Conservation (phyloP, 2,797 vertebrate species). For the Acipenser oxyrinchus region DNA sequence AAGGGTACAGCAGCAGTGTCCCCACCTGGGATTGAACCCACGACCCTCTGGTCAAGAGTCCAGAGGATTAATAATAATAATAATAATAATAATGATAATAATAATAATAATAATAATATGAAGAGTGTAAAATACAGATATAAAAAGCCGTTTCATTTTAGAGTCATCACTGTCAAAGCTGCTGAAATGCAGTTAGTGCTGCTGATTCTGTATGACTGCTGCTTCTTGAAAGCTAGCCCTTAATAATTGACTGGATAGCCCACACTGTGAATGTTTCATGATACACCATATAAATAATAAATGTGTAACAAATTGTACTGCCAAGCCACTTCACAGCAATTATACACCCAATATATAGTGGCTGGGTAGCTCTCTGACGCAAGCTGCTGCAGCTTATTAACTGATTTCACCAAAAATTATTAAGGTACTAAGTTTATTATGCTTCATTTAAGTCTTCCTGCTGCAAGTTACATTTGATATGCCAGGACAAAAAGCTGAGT, state of each 20-base stretch:
- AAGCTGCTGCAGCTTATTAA: conserved; percentile 27
- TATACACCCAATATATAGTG: conserved; percentile 24
- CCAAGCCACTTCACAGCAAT: conserved; percentile 32
- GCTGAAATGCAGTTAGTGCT: background rate
- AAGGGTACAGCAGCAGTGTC: no score
- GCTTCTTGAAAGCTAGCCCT: background rate
- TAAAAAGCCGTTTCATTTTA: no score
- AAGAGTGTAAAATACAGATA: no score
- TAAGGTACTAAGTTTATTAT: no score
- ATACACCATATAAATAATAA: conserved; percentile 28
- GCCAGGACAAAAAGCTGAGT: no score
- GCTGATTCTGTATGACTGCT: background rate
- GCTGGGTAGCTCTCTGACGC: conserved; percentile 25
- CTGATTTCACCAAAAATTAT: conserved; percentile 17
- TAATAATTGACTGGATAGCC: conserved; percentile 15
- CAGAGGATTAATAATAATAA: no score
- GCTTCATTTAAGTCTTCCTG: no score
- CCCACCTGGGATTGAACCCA: no score
- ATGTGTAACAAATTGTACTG: conserved; percentile 30
- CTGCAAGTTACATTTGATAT: no score
- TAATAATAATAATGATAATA: no score
- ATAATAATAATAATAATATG: no score
- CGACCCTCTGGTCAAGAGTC: no score
- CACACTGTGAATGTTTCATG: conserved; percentile 25
- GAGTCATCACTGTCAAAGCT: background rate